Conservation (phyloP, 2,797 vertebrate genomes). For the Typhlichthys eigenmanni region DNA sequence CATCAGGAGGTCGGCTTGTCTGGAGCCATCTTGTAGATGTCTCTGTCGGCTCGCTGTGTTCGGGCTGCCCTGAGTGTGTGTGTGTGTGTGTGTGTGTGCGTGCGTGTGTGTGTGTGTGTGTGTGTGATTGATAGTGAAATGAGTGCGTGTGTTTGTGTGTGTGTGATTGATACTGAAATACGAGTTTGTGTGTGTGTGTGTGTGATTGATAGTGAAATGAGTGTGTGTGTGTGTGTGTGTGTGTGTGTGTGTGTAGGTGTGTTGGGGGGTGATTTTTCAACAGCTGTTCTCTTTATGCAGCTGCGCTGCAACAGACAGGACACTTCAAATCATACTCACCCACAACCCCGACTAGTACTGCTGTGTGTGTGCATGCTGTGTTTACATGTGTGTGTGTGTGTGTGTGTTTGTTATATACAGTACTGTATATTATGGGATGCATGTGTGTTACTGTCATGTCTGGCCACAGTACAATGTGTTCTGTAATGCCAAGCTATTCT, state of each 20-base stretch:
- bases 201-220: slow-evolving; percentile 49
- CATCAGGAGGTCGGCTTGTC: slow-evolving; percentile 59
- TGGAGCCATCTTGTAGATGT: slow-evolving; percentile 75
- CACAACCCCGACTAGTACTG: slow-evolving; percentile 34
- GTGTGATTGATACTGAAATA: slow-evolving; percentile 51
- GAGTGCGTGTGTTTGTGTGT: slow-evolving; percentile 53
- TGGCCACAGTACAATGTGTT: too few species aligned
- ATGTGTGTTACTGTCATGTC: too few species aligned
- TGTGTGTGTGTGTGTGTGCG: neutral
- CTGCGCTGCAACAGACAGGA: slow-evolving; percentile 69
- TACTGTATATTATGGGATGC: too few species aligned
- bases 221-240: neutral
- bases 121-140: slow-evolving; percentile 19
- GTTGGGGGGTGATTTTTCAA: slow-evolving; percentile 66
- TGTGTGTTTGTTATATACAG: neutral
- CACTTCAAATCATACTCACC: slow-evolving; percentile 67
- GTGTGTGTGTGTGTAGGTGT: slow-evolving; percentile 42
- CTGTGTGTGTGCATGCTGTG: slow-evolving; percentile 6
- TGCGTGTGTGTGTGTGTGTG: neutral
- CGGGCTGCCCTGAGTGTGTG: neutral
- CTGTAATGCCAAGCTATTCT: neutral
- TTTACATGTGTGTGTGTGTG: slow-evolving; percentile 11
- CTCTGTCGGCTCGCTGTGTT: slow-evolving; percentile 52
- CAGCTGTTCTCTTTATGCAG: slow-evolving; percentile 78
- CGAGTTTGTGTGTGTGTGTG: slow-evolving; percentile 47